phyloP scores from a whole-genome alignment of 2,888 invertebrate species.

The Xestia c-nigrum region DNA sequence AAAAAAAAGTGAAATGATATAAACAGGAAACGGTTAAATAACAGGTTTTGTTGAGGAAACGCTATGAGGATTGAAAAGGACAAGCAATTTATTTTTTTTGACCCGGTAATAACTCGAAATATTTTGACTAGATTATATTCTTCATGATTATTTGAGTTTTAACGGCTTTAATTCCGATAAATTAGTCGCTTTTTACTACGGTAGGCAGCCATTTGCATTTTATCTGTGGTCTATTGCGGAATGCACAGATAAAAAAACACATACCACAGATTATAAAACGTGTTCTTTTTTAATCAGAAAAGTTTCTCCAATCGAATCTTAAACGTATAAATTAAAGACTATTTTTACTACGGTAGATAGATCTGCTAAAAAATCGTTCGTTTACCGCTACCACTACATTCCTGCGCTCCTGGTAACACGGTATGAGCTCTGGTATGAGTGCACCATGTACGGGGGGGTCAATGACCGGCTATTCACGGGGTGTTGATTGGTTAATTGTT shows the following conservation, averaged over 20 bases:
- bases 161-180: slow-evolving; percentile 1
- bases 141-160: not conserved
- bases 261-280: slow-evolving; percentile 11
- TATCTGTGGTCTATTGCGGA: not conserved
- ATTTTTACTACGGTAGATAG: slow-evolving; percentile 23
- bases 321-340: slow-evolving; percentile 10
- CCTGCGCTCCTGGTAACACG: slow-evolving; percentile 65
- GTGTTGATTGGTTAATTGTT: slow-evolving; percentile 68
- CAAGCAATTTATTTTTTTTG: slow-evolving; percentile 28
- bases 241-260: slow-evolving; percentile 11
- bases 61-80: slow-evolving; percentile 53
- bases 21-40: slow-evolving; percentile 60
- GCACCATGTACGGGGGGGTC: slow-evolving; percentile 55
- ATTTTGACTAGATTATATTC: slow-evolving; percentile 2
- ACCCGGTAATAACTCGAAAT: not conserved
- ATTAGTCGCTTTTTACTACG: not conserved
- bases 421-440: slow-evolving; percentile 44
- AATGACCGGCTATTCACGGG: slow-evolving; percentile 61
- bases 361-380: slow-evolving; percentile 51
- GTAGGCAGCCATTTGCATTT: slow-evolving; percentile 3
- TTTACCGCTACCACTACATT: slow-evolving; percentile 67
- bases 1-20: slow-evolving; percentile 46
- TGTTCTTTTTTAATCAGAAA: not conserved
- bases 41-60: slow-evolving; percentile 63
- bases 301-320: slow-evolving; percentile 8